Evolutionary conservation across 2,888 invertebrate species (phyloP).

Genomic region (Hofmannophila pseudospretella): DNA sequence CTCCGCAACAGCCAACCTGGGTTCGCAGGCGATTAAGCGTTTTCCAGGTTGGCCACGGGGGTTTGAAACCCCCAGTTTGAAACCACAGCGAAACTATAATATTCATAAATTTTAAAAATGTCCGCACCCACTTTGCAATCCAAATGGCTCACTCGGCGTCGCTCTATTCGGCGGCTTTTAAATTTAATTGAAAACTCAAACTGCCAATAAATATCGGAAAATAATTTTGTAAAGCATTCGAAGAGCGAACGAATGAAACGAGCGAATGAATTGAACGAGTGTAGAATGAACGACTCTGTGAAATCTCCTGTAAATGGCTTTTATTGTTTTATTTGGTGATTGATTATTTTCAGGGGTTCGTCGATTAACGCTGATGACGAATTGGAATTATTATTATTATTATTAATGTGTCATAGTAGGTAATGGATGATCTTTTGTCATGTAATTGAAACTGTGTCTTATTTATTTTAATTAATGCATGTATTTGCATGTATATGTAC

Average conservation of each 20-base stretch:
- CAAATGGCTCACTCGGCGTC: neutral
- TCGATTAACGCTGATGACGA: neutral
- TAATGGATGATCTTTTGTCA: too few species aligned
- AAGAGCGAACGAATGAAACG: conserved; percentile 19
- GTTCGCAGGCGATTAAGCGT: too few species aligned
- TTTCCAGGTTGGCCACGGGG: too few species aligned
- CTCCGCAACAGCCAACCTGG: too few species aligned
- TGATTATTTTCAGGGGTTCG: conserved; percentile 1
- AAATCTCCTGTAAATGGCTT: conserved; percentile 9
- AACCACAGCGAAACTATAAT: too few species aligned
- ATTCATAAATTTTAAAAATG: too few species aligned
- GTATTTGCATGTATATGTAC: too few species aligned
- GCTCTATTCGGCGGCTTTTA: conserved; percentile 7
- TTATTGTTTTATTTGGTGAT: conserved; percentile 9
- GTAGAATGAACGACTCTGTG: conserved; percentile 17
- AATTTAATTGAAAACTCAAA: conserved; percentile 17
- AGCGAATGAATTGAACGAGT: conserved; percentile 20
- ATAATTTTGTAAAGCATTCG: conserved; percentile 21
- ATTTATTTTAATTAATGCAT: too few species aligned
- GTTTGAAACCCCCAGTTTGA: too few species aligned
- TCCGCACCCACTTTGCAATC: conserved; percentile 1
- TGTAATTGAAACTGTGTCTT: too few species aligned
- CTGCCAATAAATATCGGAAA: conserved; percentile 22
- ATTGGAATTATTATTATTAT: too few species aligned
- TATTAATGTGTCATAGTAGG: too few species aligned